These are phyloP conservation scores for Caenorhabditis elegans DNA, from an alignment of 1,140 invertebrate species.

Conservation along the genomic window WBcel235 BX284605.5:5086501-5087000, in stretches of 20 bases:
- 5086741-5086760: slow-evolving; percentile 8
- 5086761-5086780: neutral
- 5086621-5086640: neutral
- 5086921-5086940: too few relatives aligned
- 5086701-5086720: neutral
- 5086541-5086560: neutral
- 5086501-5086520: neutral
- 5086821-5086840: neutral
- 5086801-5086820: neutral
- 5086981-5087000: too few relatives aligned
- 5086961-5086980: too few relatives aligned
- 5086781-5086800: neutral
- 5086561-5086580: slow-evolving; percentile 8
- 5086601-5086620: neutral
- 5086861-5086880: neutral
- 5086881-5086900: neutral
- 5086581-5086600: neutral
- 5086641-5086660: neutral
- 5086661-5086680: neutral
- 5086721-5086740: neutral
- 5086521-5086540: neutral
- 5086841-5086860: too few relatives aligned
- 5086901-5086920: too few relatives aligned
- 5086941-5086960: too few relatives aligned
- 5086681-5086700: neutral